Percentiles rank a stretch among this genome's conserved stretches.
Conservation (phyloP, 1,140 invertebrate genomes). For the Caenorhabditis brenneri region DNA sequence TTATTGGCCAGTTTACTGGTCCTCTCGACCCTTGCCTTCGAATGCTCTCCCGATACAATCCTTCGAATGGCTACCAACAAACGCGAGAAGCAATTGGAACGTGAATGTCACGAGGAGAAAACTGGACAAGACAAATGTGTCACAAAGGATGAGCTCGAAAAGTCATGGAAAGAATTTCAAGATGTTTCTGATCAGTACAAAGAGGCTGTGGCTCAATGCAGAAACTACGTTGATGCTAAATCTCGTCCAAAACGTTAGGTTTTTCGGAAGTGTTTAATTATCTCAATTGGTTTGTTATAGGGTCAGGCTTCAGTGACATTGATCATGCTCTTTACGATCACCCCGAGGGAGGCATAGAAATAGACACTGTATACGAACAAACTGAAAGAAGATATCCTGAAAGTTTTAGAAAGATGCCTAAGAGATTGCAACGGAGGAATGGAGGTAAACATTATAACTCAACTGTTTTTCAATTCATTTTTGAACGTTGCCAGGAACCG, state of each 20-base stretch:
- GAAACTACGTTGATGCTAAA: slow-evolving; percentile 34
- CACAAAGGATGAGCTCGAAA: slow-evolving; percentile 32
- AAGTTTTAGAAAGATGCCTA: too few species aligned
- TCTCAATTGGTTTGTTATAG: too few species aligned
- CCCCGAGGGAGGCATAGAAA: too few species aligned
- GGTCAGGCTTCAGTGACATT: too few species aligned
- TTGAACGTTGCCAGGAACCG: neutral
- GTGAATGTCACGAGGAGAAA: slow-evolving; percentile 27
- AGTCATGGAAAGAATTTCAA: slow-evolving; percentile 38
- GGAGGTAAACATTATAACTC: too few species aligned
- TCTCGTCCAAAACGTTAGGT: neutral
- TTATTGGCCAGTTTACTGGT: slow-evolving; percentile 17
- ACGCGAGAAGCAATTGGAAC: slow-evolving; percentile 30
- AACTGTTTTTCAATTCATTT: neutral
- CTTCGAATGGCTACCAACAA: slow-evolving; percentile 38
- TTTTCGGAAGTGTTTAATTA: too few species aligned
- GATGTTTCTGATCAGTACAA: slow-evolving; percentile 29
- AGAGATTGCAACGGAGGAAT: too few species aligned
- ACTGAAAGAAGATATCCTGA: too few species aligned
- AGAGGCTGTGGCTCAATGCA: neutral
- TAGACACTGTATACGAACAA: too few species aligned
- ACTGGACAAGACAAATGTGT: neutral
- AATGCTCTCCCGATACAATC: slow-evolving; percentile 43
- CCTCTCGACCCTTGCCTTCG: slow-evolving; percentile 1
- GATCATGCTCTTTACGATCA: too few species aligned